Evolutionary conservation across 92 coral and sea anemone species (phyloP).

Genomic region (Paramuricea clavata): DNA sequence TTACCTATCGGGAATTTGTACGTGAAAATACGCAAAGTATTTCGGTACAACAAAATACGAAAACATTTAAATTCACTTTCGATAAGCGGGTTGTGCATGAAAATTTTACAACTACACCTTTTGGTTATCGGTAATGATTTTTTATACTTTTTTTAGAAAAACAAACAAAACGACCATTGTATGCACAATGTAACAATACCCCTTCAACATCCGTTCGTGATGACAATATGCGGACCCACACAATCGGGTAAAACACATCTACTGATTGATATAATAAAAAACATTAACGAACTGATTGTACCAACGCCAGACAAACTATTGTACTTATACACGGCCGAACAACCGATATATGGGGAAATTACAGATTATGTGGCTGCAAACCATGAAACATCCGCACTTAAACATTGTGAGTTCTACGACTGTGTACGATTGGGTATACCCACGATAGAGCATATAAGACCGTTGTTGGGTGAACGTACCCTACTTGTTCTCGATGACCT

Average conservation of each 20-base stretch:
- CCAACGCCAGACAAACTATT: neutral
- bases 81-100: neutral
- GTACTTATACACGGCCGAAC: too few relatives aligned
- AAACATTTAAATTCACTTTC: neutral
- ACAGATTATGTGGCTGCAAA: neutral
- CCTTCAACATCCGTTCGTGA: neutral
- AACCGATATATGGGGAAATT: neutral
- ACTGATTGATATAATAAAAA: too few relatives aligned
- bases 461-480: neutral
- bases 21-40: too few relatives aligned
- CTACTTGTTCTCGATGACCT: neutral
- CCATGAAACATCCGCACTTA: neutral
- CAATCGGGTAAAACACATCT: neutral
- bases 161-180: neutral
- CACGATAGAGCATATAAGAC: neutral
- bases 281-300: too few relatives aligned
- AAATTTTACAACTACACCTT: neutral
- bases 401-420: neutral
- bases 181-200: too few relatives aligned
- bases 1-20: neutral
- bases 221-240: neutral
- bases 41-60: neutral
- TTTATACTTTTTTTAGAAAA: too few relatives aligned
- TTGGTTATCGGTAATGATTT: neutral
- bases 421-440: neutral